Evolutionary conservation across 2,888 invertebrate genomes (phyloP).

Genomic region (Hermodice carunculata): DNA sequence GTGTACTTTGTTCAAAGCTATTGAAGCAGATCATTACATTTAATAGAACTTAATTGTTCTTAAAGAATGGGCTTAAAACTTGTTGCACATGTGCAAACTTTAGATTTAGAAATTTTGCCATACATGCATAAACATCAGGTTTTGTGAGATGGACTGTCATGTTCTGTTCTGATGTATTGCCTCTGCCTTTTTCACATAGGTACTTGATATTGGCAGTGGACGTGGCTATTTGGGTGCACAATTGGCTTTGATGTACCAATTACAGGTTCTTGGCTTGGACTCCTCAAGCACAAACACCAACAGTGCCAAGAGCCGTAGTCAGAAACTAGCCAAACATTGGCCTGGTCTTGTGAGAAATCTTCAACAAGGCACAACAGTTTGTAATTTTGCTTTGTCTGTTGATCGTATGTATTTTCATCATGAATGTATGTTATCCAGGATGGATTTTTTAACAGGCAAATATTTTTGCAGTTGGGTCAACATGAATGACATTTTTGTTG

Average conservation of each 20-base stretch:
- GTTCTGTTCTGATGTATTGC: background rate
- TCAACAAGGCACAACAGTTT: too few species aligned
- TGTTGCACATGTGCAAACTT: too few species aligned
- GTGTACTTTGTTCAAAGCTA: too few species aligned
- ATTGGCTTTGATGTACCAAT: constrained; percentile 78
- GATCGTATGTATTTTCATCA: too few species aligned
- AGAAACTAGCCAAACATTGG: constrained; percentile 52
- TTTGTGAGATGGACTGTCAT: background rate
- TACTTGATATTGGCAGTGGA: constrained; percentile 91
- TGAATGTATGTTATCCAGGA: too few species aligned
- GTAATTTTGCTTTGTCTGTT: too few species aligned
- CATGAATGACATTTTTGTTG: too few species aligned
- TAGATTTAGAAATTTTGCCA: background rate
- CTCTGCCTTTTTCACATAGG: constrained; percentile 62
- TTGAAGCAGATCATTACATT: too few species aligned
- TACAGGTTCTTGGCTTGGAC: constrained; percentile 87
- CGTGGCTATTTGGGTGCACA: constrained; percentile 87
- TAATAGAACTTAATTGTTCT: too few species aligned
- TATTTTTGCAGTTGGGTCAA: too few species aligned
- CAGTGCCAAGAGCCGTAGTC: constrained; percentile 74
- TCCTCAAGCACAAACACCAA: constrained; percentile 78
- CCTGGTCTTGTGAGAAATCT: constrained; percentile 43
- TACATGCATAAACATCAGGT: background rate
- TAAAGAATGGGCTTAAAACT: too few species aligned
- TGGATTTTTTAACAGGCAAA: too few species aligned